Conservation (phyloP, 2,797 vertebrate genomes). For the Tarsius wallacei region DNA sequence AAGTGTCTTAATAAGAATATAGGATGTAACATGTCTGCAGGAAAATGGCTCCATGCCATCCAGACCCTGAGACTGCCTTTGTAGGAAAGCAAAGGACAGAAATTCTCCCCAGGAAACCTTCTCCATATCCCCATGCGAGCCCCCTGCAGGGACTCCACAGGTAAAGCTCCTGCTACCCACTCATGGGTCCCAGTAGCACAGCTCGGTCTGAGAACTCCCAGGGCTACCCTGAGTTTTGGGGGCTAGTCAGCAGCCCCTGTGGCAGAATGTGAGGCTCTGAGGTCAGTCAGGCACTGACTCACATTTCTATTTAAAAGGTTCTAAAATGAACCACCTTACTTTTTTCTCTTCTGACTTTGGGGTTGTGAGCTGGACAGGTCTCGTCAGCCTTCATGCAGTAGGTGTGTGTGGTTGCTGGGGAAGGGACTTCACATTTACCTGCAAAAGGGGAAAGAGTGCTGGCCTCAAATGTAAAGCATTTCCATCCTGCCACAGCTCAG, state of each 20-base stretch:
- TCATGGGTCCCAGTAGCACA: not conserved
- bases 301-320: not conserved
- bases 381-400: not conserved
- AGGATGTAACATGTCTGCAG: not conserved
- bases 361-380: not conserved
- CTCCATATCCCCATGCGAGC: not conserved
- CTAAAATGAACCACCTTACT: not conserved
- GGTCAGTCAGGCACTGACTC: not conserved
- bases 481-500: not conserved
- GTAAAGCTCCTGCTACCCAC: not conserved
- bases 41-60: not conserved
- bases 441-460: not conserved
- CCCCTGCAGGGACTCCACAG: not conserved
- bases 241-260: too few relatives aligned
- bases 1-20: not conserved
- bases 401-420: not conserved
- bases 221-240: not conserved
- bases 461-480: not conserved
- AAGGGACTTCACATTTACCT: not conserved
- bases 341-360: not conserved
- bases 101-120: not conserved
- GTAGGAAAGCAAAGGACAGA: not conserved
- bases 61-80: not conserved
- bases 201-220: not conserved
- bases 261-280: not conserved